Conservation (phyloP, 2,888 invertebrate genomes). For the Punctoribates punctum region DNA sequence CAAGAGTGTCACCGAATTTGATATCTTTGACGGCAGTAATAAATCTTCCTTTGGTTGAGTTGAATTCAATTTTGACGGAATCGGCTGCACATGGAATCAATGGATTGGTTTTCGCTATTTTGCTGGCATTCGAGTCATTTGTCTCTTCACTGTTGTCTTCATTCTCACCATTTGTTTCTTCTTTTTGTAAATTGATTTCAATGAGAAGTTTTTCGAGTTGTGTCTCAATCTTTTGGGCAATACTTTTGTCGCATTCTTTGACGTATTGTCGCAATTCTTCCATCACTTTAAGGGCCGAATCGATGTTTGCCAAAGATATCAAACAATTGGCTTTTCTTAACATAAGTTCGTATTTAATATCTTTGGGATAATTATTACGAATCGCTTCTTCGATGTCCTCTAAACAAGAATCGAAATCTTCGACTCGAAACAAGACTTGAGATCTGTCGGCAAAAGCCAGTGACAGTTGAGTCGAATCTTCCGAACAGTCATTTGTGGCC, state of each 20-base stretch:
- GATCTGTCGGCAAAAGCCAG: conserved; percentile 23
- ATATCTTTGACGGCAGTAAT: conserved; percentile 20
- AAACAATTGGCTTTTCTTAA: conserved; percentile 29
- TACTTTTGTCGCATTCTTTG: background rate
- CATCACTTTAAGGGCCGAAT: background rate
- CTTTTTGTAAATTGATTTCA: conserved; percentile 5
- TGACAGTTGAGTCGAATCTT: background rate
- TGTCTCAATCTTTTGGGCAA: background rate
- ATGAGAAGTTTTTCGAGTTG: background rate
- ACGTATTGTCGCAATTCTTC: conserved; percentile 5
- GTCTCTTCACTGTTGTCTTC: background rate
- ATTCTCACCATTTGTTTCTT: conserved; percentile 20
- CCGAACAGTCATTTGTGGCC: background rate
- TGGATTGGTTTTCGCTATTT: background rate
- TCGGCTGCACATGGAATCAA: background rate
- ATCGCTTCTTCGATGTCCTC: conserved; percentile 36
- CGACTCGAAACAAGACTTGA: background rate
- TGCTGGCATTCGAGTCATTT: background rate
- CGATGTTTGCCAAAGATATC: background rate
- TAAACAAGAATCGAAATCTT: conserved; percentile 27
- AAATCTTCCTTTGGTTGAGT: conserved; percentile 14
- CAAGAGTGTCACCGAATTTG: conserved; percentile 34
- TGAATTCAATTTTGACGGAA: background rate
- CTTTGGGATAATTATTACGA: conserved; percentile 14
- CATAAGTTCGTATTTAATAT: background rate